Evolutionary conservation across 2,797 vertebrate species (phyloP), one percentile per base, ranked within the genome.

Genomic region (Girardinus metallicus): DNA sequence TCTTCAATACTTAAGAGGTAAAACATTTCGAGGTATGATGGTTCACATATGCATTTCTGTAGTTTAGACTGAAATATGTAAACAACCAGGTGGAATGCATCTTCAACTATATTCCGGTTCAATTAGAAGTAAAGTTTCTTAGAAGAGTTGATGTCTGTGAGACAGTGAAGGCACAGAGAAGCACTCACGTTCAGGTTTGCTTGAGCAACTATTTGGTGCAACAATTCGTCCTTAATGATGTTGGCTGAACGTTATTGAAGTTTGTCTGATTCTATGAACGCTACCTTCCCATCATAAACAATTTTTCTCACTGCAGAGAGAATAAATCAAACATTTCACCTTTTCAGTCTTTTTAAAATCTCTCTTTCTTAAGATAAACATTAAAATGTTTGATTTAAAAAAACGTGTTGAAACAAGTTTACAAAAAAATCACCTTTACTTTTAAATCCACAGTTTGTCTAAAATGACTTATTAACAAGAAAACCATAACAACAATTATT

Each of bases 21-120:
- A 91, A 88, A 88, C 81, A 90, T 88, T 86, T 83, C 88, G 95
- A 95, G 94, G 94, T 95, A 94, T 84, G 84, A 92, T 80, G 87
- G 88, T 92, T 93, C 60, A 83, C 86, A 88, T 85, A 84, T 91
- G 86, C 77, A 82, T 77, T 83, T 79, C 77, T 90, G 88, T 78
- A 86, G 79, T 87, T 90, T 83, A 80, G 77, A 86, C 79, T 85
- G 80, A 83, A 72, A 79, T 76, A 86, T 89, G 87, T 92, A 92
- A 92, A 94, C 90, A 92, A 74, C 51, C 73, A 80, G 83, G 62
- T 83, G 34, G 78, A 79, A 83, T 39, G 86, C 53, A 85, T 46
- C 23, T 43, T 70, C 66, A 46, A 78, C 57, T 77, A 85, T 73
- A 84, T 74, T 81, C 77, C 66, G 75, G 53, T 34, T 81, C 72